Percentiles rank a stretch among this genome's conserved stretches.
Conservation (phyloP, 1,140 invertebrate species). For the Brachionus plicatilis region DNA sequence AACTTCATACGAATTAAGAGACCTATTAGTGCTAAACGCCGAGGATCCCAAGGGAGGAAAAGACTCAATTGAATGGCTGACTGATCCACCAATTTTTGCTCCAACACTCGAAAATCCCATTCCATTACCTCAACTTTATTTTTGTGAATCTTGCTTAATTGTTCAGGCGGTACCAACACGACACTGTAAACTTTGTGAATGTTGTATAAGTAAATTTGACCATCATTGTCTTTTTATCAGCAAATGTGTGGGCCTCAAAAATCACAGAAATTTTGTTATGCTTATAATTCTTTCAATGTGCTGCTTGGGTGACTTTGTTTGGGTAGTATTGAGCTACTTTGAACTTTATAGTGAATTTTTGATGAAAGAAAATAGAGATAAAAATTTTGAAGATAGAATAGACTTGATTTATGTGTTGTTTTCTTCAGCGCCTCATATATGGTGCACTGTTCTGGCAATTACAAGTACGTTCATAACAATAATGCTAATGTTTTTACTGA, state of each 20-base stretch:
- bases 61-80: conserved; percentile 23
- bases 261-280: conserved; percentile 47
- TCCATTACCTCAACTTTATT: background rate
- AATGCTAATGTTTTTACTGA: conserved; percentile 17
- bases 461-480: background rate
- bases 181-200: conserved; percentile 50
- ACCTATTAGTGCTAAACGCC: background rate
- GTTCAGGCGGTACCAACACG: conserved; percentile 41
- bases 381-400: conserved; percentile 20
- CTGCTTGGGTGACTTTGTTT: background rate
- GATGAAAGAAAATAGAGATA: background rate
- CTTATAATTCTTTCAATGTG: conserved; percentile 43
- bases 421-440: background rate
- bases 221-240: conserved; percentile 53
- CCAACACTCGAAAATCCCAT: background rate
- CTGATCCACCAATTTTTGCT: conserved; percentile 11
- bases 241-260: conserved; percentile 48
- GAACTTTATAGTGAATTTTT: background rate
- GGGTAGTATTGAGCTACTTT: background rate
- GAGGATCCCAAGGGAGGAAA: background rate
- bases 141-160: conserved; percentile 20
- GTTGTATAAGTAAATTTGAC: conserved; percentile 47
- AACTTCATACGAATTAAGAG: background rate
- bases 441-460: background rate
- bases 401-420: background rate